These are phyloP conservation scores for Hypomecis punctinalis DNA, from an alignment of 2,888 invertebrate genomes.

Conservation along the genomic window DNA sequence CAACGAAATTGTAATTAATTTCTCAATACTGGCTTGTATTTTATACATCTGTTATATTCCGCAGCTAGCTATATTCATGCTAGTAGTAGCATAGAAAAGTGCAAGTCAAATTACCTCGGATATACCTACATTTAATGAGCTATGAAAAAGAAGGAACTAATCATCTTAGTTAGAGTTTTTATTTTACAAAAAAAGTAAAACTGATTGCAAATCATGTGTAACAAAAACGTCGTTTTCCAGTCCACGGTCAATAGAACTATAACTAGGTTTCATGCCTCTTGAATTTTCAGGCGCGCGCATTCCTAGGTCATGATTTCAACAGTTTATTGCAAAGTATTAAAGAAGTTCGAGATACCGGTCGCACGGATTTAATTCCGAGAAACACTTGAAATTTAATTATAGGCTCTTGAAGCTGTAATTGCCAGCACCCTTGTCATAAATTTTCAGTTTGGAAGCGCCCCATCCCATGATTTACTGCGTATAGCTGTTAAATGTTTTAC, in stretches of 20 bases:
- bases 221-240: constrained; percentile 18
- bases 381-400: constrained; percentile 31
- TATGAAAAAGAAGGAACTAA: too few species aligned
- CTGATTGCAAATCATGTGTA: constrained; percentile 3
- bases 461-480: constrained; percentile 27
- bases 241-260: constrained; percentile 44
- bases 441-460: constrained; percentile 17
- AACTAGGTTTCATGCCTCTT: constrained; percentile 39
- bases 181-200: background rate
- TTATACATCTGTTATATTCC: background rate
- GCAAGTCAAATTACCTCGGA: too few species aligned
- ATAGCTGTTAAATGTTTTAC: constrained; percentile 21
- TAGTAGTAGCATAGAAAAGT: too few species aligned
- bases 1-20: background rate
- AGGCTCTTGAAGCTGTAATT: constrained; percentile 23
- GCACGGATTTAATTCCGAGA: constrained; percentile 6
- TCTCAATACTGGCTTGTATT: background rate
- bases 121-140: too few species aligned
- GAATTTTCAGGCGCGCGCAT: constrained; percentile 22
- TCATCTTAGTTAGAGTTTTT: background rate
- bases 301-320: constrained; percentile 15
- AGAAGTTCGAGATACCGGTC: constrained; percentile 10
- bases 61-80: too few species aligned
- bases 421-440: constrained; percentile 24
- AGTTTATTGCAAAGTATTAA: constrained; percentile 16